These are phyloP conservation scores for Alaudala cheleensis DNA, from an alignment of 2,113 vertebrate species.

Conservation along the genomic window DNA sequence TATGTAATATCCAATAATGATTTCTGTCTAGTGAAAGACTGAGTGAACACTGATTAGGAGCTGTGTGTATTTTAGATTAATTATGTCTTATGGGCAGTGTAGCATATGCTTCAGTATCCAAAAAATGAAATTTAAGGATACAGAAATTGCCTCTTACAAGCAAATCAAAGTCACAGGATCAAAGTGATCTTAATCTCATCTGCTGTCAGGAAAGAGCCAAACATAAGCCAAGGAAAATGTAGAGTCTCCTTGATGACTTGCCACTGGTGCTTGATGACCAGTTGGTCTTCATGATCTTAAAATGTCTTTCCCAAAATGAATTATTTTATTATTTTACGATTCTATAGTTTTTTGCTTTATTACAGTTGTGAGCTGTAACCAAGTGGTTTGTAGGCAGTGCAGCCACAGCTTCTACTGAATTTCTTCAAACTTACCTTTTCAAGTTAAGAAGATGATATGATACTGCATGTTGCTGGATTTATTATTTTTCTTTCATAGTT, in stretches of 20 bases:
- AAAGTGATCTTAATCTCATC: neutral
- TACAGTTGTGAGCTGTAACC: neutral
- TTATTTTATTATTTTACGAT: neutral
- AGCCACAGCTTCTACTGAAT: neutral
- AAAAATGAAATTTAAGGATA: slow-evolving; percentile 30
- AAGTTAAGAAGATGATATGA: neutral
- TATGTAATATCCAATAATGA: slow-evolving; percentile 22
- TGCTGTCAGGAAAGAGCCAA: slow-evolving; percentile 2
- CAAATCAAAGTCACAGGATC: neutral
- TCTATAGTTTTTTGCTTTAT: neutral
- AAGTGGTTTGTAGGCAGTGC: neutral
- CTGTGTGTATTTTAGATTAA: slow-evolving; percentile 40
- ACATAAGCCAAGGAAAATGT: neutral
- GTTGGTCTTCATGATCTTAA: neutral
- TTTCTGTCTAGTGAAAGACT: slow-evolving; percentile 19
- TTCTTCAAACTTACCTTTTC: neutral
- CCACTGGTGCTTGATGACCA: neutral
- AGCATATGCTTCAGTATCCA: slow-evolving; percentile 5
- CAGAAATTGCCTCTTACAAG: neutral
- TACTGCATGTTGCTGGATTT: neutral
- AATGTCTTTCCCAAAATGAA: neutral
- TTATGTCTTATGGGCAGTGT: slow-evolving; percentile 39
- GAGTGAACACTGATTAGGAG: slow-evolving; percentile 20
- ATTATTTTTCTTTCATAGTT: neutral
- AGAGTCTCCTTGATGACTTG: neutral